phyloP scores from a whole-genome alignment of 2,113 vertebrate species.

The mouse (Mus musculus) region DNA sequence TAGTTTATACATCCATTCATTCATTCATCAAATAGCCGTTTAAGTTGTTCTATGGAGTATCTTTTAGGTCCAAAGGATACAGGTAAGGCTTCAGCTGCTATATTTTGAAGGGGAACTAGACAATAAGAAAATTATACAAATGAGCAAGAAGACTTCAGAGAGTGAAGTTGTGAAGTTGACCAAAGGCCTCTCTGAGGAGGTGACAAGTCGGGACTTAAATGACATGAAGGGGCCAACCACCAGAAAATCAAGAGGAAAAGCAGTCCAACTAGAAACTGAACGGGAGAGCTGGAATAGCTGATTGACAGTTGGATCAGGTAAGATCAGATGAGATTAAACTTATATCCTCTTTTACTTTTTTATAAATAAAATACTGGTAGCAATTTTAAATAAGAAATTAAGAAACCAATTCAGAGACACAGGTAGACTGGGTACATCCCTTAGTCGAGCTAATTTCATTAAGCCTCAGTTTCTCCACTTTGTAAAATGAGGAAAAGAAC shows the following conservation, averaged over 20 bases:
- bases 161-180: not conserved
- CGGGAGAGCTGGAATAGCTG: not conserved
- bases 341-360: constrained; percentile 31
- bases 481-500: constrained; percentile 64
- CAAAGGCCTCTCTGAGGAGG: constrained; percentile 39
- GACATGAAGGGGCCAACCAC: not conserved
- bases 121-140: constrained; percentile 44
- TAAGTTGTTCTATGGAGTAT: not conserved
- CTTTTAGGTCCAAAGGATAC: constrained; percentile 1
- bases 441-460: constrained; percentile 58
- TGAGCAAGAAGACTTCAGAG: not conserved
- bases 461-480: constrained; percentile 61
- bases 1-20: constrained; percentile 11
- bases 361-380: constrained; percentile 20
- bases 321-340: not conserved
- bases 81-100: not conserved
- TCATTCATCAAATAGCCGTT: constrained; percentile 9
- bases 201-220: constrained; percentile 40
- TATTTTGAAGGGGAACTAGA: not conserved
- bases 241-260: constrained; percentile 30
- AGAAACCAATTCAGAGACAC: constrained; percentile 40
- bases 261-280: constrained; percentile 21
- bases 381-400: constrained; percentile 52
- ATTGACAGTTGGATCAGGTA: not conserved
- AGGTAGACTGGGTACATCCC: not conserved